phyloP scores from a whole-genome alignment of 1,140 invertebrate genomes.

The Carposina sasakii region DNA sequence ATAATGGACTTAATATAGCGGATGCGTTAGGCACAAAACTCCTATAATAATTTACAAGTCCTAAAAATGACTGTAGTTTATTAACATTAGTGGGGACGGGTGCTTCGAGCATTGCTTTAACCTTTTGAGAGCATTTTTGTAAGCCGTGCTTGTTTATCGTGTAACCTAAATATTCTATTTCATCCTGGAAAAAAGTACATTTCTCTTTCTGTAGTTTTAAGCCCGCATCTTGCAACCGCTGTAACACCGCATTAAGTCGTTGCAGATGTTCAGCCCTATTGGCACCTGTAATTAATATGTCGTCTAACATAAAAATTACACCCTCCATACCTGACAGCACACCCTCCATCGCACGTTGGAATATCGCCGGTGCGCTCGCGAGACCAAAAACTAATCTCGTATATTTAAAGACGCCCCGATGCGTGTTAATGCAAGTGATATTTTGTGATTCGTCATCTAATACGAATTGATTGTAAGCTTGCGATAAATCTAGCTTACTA shows the following conservation, averaged over 20 bases:
- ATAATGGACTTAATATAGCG: too few species aligned
- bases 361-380: slow-evolving; percentile 34
- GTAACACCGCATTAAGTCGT: slow-evolving; percentile 8
- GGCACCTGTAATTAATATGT: slow-evolving; percentile 28
- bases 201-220: slow-evolving; percentile 33
- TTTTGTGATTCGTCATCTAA: slow-evolving; percentile 1
- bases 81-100: not conserved
- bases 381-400: slow-evolving; percentile 32
- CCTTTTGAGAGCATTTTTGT: slow-evolving; percentile 49
- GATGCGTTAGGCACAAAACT: too few species aligned
- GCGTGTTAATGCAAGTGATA: slow-evolving; percentile 28
- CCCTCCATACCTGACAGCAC: slow-evolving; percentile 29
- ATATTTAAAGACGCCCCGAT: slow-evolving; percentile 32
- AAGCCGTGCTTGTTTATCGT: slow-evolving; percentile 41
- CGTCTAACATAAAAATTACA: slow-evolving; percentile 18
- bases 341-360: slow-evolving; percentile 36
- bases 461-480: slow-evolving; percentile 1
- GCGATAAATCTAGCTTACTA: not conserved
- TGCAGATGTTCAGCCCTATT: slow-evolving; percentile 22
- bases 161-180: slow-evolving; percentile 49
- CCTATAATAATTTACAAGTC: not conserved
- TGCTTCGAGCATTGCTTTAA: slow-evolving; percentile 38
- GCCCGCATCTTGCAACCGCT: slow-evolving; percentile 27
- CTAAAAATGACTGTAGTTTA: not conserved
- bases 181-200: slow-evolving; percentile 40